Percentiles rank a stretch among this genome's conserved stretches.
Evolutionary conservation across 2,113 vertebrate genomes (phyloP).

Genomic region (Sciurus niger): DNA sequence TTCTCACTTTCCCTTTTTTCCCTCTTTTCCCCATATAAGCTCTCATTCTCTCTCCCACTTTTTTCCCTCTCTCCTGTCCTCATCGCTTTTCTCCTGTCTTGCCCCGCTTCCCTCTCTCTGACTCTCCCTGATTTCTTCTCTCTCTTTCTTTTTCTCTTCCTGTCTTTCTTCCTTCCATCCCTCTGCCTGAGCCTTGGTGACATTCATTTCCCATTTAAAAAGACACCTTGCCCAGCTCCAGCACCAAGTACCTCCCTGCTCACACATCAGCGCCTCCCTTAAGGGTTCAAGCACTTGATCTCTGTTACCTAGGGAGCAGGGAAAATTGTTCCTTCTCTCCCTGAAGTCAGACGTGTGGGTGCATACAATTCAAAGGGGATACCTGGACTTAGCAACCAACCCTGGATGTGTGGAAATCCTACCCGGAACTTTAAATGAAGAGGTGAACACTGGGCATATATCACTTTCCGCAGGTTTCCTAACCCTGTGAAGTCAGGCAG

Average conservation of each 20-base stretch:
- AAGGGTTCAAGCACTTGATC: not conserved
- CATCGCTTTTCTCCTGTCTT: not conserved
- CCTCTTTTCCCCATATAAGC: not conserved
- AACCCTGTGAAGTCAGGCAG: not conserved
- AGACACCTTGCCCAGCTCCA: not conserved
- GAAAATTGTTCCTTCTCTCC: not conserved
- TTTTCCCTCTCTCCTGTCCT: not conserved
- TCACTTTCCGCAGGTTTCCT: not conserved
- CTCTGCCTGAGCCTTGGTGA: not conserved
- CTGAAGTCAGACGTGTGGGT: not conserved
- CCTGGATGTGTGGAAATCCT: not conserved
- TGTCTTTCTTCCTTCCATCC: not conserved
- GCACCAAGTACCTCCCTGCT: not conserved
- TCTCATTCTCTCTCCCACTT: not conserved
- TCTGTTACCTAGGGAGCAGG: no score
- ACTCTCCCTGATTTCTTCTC: not conserved
- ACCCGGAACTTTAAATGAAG: not conserved
- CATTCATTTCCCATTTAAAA: not conserved
- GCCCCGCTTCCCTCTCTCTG: not conserved
- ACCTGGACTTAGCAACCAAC: not conserved
- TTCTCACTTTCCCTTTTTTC: not conserved
- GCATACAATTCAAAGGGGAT: not conserved
- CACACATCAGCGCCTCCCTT: not conserved
- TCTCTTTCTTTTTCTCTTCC: not conserved
- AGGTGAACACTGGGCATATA: not conserved